Evolutionary conservation across 92 coral and sea anemone genomes (phyloP).

Genomic region (Epizoanthus ramosus): DNA sequence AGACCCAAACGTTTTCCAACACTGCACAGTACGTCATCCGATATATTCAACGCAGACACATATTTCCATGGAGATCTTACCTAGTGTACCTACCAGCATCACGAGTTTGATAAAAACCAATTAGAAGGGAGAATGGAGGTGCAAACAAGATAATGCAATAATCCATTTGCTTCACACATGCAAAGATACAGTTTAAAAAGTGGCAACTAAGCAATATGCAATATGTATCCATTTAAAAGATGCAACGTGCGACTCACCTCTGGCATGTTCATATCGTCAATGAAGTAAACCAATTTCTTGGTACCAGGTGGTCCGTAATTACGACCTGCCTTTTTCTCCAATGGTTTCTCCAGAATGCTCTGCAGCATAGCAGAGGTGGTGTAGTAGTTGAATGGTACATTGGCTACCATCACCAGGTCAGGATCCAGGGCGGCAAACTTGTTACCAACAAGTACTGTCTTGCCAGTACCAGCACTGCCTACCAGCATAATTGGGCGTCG

Average conservation of each 20-base stretch:
- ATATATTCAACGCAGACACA: too few species aligned
- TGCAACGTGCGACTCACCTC: conserved; percentile 66
- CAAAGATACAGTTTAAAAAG: too few species aligned
- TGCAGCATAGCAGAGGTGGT: conserved; percentile 99
- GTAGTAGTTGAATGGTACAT: conserved; percentile 98
- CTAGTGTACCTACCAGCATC: too few species aligned
- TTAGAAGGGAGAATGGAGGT: too few species aligned
- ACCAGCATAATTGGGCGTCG: conserved; percentile 98
- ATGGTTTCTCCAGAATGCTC: conserved; percentile 89
- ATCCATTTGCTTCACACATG: too few species aligned
- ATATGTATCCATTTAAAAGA: too few species aligned
- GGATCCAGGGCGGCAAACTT: conserved; percentile 96
- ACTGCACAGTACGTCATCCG: too few species aligned
- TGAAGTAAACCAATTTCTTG: conserved; percentile 91
- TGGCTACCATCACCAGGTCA: conserved; percentile 87
- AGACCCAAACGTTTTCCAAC: neutral
- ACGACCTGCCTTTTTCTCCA: conserved; percentile 99
- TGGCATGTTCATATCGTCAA: conserved; percentile 99
- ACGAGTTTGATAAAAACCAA: too few species aligned
- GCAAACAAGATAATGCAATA: too few species aligned
- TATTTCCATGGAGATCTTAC: too few species aligned
- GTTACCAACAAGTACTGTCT: conserved; percentile 95
- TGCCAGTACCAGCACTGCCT: conserved; percentile 99
- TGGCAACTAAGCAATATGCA: too few species aligned
- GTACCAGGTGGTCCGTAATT: conserved; percentile 99